Base-by-base conservation (phyloP, 1,140 invertebrate species). In the Rhyacophila brunnea region DNA sequence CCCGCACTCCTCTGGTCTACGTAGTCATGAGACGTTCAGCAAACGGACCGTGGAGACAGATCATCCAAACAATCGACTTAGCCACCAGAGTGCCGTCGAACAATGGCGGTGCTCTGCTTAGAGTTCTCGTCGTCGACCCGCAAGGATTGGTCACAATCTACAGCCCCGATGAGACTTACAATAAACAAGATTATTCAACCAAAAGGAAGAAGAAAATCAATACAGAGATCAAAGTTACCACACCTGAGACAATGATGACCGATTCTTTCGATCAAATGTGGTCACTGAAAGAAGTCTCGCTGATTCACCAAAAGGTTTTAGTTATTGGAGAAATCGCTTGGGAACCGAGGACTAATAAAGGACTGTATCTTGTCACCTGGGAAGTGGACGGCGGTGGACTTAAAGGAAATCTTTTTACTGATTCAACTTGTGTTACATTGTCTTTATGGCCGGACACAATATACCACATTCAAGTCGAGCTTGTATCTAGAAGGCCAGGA, bases 341-440 rank as follows among this genome's bases (percentile, higher is more conserved):
- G 88, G 84, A 86, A 58, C 80, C 83, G 38, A 81, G 83, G 72
- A 82, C 80, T 69, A 78, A 69, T 34, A 80, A 79, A 57, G 83
- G 79, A 52, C 83, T 89, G 32, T 91, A 90, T 71, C 78, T 91
- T 64, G 88, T 91, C 47, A 90, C 88, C 36, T 91, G 89, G 89
- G 88, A 91, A 79, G 86, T 90, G 6, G 87, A 87, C 65, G 88
- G 89, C 40, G 88, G 88, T 43, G 89, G 88, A 28, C 77, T 91
- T n/a, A 90, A 88, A 71, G 89, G 89, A 45, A 90, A 91, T 74
- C 78, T 91, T n/a, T 87, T 90, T 66, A 91, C 88, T 18, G 87
- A 90, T 67, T 86, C 88, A 0, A 90, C 87, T 35, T 83, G 83
- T 59, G 88, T 90, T 20, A 89, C 87, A 36, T 73, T 91, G 36